These are phyloP conservation scores for Cyclopterus lumpus DNA, from an alignment of 2,797 vertebrate genomes.

Conservation along the genomic window DNA sequence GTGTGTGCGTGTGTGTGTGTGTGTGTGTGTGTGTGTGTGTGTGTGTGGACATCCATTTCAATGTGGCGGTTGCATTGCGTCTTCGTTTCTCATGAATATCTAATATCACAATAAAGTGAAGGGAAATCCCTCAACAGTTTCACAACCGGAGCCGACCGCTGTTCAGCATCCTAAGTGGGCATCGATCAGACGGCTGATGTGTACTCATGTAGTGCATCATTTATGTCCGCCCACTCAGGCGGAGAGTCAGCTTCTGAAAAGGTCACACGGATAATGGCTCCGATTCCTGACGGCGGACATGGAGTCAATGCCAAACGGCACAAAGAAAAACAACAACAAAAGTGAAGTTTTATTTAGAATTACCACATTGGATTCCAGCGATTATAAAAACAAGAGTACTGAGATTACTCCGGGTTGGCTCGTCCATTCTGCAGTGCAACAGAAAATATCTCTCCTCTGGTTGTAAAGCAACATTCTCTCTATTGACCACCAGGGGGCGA, in stretches of 20 bases:
- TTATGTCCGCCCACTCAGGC: slow-evolving; percentile 36
- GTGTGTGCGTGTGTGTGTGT: no score
- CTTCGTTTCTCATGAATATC: slow-evolving; percentile 54
- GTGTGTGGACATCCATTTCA: slow-evolving; percentile 4
- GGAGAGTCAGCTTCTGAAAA: slow-evolving; percentile 28
- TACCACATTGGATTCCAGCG: no score
- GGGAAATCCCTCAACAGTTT: slow-evolving; percentile 45
- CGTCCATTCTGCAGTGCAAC: no score
- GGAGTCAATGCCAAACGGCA: slow-evolving; percentile 15
- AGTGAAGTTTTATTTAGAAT: neutral
- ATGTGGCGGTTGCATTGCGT: slow-evolving; percentile 33
- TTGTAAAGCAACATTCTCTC: no score
- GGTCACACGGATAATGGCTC: slow-evolving; percentile 50
- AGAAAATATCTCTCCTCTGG: no score
- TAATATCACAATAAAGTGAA: slow-evolving; percentile 40
- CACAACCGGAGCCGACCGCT: neutral
- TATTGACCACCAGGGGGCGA: no score
- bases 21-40: no score
- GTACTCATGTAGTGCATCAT: slow-evolving; percentile 48
- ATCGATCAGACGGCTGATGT: slow-evolving; percentile 37
- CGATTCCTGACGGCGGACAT: slow-evolving; percentile 7
- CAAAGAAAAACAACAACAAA: neutral
- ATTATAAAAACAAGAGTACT: no score
- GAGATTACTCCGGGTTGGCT: no score
- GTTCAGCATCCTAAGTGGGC: slow-evolving; percentile 38